Conservation (phyloP, 2,113 vertebrate species). For the Macrotis lagotis region DNA sequence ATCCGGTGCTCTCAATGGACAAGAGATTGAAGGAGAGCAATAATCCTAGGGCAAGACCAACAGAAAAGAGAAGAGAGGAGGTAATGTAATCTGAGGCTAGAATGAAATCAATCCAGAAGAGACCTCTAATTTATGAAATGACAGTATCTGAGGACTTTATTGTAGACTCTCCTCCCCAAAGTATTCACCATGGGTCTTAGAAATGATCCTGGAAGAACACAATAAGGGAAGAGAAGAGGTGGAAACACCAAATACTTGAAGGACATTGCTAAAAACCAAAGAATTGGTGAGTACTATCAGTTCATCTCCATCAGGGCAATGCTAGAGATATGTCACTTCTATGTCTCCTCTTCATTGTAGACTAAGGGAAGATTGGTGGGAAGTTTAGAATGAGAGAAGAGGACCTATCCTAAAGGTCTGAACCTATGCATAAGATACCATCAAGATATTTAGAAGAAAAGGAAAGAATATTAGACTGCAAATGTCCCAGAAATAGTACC, state of each 20-base stretch:
- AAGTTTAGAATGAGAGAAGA: not conserved
- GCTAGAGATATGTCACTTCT: not conserved
- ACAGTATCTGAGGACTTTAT: not conserved
- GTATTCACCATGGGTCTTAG: not conserved
- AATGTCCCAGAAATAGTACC: not conserved
- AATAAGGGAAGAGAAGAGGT: not conserved
- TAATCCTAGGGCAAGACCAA: not conserved
- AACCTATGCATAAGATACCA: not conserved
- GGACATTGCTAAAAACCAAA: not conserved
- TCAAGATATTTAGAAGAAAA: not conserved
- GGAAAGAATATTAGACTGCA: not conserved
- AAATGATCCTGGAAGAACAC: not conserved
- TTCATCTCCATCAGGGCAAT: not conserved
- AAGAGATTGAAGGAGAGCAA: not conserved
- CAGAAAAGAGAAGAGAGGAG: not conserved
- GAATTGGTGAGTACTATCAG: not conserved
- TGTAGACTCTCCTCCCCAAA: not conserved
- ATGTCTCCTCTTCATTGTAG: not conserved
- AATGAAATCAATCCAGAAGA: not conserved
- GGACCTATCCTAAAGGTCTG: not conserved
- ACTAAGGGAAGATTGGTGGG: not conserved
- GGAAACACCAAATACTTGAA: not conserved
- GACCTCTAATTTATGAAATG: not conserved
- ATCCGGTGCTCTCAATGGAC: not conserved
- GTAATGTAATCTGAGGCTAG: not conserved